Conservation (phyloP, 2,113 vertebrate genomes). For the Neolamprologus cancellatus region DNA sequence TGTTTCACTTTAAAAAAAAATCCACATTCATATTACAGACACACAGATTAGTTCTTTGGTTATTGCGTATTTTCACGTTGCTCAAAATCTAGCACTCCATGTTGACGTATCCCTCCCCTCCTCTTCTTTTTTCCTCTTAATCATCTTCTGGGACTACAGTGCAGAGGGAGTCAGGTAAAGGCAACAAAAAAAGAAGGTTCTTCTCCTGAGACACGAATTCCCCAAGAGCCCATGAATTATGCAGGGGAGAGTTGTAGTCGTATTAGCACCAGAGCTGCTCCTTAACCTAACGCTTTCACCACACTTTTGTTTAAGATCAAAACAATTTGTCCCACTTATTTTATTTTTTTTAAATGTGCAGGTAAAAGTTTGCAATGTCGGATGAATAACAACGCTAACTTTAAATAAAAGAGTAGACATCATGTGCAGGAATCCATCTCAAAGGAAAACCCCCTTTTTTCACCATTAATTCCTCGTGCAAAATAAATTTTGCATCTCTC, state of each 20-base stretch:
- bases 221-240: constrained; percentile 56
- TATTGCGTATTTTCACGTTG: background rate
- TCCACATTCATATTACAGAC: background rate
- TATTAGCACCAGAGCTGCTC: constrained; percentile 13
- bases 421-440: background rate
- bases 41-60: background rate
- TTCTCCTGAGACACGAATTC: constrained; percentile 34
- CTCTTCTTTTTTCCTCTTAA: background rate
- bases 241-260: constrained; percentile 43
- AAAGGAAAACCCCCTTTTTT: background rate
- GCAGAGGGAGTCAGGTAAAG: constrained; percentile 42
- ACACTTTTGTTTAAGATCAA: background rate
- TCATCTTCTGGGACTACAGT: constrained; percentile 39
- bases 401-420: background rate
- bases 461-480: constrained; percentile 10
- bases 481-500: constrained; percentile 18
- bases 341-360: background rate
- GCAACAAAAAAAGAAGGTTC: background rate
- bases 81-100: background rate
- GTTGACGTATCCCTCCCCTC: background rate
- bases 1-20: background rate
- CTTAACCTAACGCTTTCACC: background rate
- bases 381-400: background rate
- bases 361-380: background rate
- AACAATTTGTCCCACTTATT: background rate